phyloP scores from a whole-genome alignment of 2,113 vertebrate species.

The Carlito syrichta region DNA sequence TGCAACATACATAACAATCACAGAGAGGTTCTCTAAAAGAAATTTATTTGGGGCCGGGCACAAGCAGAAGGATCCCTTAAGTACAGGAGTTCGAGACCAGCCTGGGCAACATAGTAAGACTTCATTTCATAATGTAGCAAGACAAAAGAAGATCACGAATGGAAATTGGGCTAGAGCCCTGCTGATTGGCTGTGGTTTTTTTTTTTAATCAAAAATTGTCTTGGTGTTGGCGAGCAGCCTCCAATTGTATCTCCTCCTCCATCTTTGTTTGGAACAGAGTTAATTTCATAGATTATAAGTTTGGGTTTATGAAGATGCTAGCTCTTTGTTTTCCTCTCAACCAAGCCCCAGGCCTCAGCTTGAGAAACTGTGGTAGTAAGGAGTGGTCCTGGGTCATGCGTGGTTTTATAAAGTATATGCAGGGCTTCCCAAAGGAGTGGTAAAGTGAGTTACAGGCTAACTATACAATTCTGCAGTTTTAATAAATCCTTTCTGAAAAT shows the following conservation, averaged over 20 bases:
- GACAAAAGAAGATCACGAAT: no score
- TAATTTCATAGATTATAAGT: background rate
- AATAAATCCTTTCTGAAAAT: conserved; percentile 32
- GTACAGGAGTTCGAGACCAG: no score
- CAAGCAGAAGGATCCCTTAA: no score
- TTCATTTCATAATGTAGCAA: no score
- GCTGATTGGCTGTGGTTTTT: no score
- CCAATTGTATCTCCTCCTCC: no score
- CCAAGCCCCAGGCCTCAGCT: background rate
- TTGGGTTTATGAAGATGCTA: conserved; percentile 12
- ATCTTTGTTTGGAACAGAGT: no score
- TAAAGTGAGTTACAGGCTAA: background rate
- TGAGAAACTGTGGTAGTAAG: background rate
- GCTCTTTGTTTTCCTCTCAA: conserved; percentile 4
- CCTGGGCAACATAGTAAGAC: no score
- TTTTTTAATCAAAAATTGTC: no score
- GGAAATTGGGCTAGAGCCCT: no score
- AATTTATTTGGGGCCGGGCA: background rate
- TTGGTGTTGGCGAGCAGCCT: no score
- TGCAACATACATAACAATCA: background rate
- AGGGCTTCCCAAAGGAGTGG: background rate
- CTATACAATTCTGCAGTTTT: background rate
- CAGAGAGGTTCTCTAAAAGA: background rate
- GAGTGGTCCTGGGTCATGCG: background rate
- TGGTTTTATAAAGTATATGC: background rate